Conservation (phyloP, 1,140 invertebrate species). For the Papilio machaon region DNA sequence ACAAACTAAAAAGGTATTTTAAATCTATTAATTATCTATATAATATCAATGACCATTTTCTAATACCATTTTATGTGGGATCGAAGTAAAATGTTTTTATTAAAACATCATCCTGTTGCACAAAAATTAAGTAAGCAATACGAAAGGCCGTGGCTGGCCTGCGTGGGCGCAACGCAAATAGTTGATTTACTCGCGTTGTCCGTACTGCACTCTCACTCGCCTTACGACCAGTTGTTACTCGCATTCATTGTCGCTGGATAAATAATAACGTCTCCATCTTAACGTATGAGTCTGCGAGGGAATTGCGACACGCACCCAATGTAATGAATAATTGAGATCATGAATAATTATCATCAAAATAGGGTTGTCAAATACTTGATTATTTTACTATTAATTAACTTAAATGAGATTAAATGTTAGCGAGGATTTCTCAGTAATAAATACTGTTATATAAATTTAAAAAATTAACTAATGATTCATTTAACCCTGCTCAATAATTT, state of each 20-base stretch:
- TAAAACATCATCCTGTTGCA: constrained; percentile 44
- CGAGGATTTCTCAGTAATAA: background rate
- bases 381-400: constrained; percentile 22
- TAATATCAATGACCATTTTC: too few relatives aligned
- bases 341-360: constrained; percentile 45
- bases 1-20: too few relatives aligned
- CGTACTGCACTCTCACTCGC: constrained; percentile 42
- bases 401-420: background rate
- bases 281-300: constrained; percentile 58
- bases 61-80: background rate
- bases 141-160: constrained; percentile 33
- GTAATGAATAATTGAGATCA: constrained; percentile 64
- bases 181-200: constrained; percentile 69
- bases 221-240: constrained; percentile 46
- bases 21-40: too few relatives aligned
- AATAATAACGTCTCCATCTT: constrained; percentile 47
- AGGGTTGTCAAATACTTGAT: background rate
- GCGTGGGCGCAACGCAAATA: constrained; percentile 68
- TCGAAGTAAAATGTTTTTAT: constrained; percentile 18
- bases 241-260: constrained; percentile 55
- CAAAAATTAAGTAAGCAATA: constrained; percentile 39
- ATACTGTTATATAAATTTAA: too few relatives aligned
- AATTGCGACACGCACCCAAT: constrained; percentile 51
- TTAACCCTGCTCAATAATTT: too few relatives aligned
- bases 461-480: too few relatives aligned